Conservation (phyloP, 2,888 invertebrate species). For the Cyaniris semiargus region DNA sequence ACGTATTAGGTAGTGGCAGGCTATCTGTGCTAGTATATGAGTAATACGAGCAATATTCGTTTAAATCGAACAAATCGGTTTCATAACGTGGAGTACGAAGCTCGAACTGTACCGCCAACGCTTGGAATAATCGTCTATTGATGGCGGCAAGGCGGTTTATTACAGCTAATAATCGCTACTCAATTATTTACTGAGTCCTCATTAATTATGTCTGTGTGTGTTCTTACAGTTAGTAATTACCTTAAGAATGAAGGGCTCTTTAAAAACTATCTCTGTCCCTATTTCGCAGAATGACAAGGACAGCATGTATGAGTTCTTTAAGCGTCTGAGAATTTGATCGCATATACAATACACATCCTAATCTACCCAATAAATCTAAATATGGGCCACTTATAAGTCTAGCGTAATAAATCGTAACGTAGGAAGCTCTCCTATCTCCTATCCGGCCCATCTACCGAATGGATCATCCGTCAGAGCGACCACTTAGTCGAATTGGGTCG, state of each 20-base stretch:
- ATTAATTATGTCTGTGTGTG: conserved; percentile 20
- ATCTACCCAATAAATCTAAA: conserved; percentile 42
- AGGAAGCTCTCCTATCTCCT: conserved; percentile 42
- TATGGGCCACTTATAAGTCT: conserved; percentile 44
- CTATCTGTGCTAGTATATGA: not conserved
- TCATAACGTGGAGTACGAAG: conserved; percentile 25
- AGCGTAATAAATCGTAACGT: conserved; percentile 45
- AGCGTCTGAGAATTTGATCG: not conserved
- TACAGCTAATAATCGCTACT: conserved; percentile 38
- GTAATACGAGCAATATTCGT: conserved; percentile 7
- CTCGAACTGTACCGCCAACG: conserved; percentile 19
- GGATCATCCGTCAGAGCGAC: conserved; percentile 61
- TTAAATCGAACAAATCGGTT: conserved; percentile 15
- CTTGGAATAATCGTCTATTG: conserved; percentile 34
- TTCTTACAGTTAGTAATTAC: conserved; percentile 28
- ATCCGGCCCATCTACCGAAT: conserved; percentile 45
- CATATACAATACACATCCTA: conserved; percentile 25
- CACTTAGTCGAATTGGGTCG: conserved; percentile 63
- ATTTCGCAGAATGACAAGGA: not conserved
- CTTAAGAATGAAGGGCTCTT: not conserved
- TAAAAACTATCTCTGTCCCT: not conserved
- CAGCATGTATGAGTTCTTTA: not conserved
- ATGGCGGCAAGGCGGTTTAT: conserved; percentile 35
- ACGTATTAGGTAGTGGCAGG: not conserved
- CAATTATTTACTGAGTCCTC: conserved; percentile 12